Evolutionary conservation across 2,888 invertebrate species (phyloP).

Genomic region (Heliothis peltigera): DNA sequence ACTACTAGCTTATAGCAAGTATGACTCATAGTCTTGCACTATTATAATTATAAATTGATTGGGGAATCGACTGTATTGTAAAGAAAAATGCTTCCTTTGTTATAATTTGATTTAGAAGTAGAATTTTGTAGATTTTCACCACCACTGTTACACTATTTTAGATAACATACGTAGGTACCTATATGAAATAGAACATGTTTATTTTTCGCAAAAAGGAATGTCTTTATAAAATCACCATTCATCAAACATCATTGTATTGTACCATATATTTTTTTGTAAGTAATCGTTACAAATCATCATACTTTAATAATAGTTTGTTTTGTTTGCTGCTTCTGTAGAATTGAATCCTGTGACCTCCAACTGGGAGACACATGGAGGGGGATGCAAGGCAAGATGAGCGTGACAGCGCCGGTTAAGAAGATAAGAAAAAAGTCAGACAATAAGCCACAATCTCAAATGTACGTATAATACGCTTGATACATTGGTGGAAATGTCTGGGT

Average conservation of each 20-base stretch:
- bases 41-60: constrained; percentile 64
- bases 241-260: constrained; percentile 59
- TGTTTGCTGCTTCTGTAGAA: constrained; percentile 92
- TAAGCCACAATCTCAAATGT: constrained; percentile 92
- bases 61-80: constrained; percentile 59
- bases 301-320: constrained; percentile 82
- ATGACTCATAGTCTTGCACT: constrained; percentile 75
- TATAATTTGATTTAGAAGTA: constrained; percentile 58
- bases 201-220: constrained; percentile 40
- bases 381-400: constrained; percentile 96
- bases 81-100: constrained; percentile 69
- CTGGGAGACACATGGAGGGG: constrained; percentile 93
- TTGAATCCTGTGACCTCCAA: constrained; percentile 97
- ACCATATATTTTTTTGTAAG: constrained; percentile 60
- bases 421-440: constrained; percentile 93
- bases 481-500: constrained; percentile 68
- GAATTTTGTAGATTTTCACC: constrained; percentile 57
- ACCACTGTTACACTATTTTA: constrained; percentile 59
- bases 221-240: constrained; percentile 52
- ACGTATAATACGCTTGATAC: constrained; percentile 85
- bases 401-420: constrained; percentile 92
- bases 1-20: constrained; percentile 64
- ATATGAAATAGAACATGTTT: constrained; percentile 40
- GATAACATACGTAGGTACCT: constrained; percentile 44
- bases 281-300: constrained; percentile 64